These are phyloP conservation scores for Dendrolimus houi DNA, from an alignment of 2,888 invertebrate species.

Conservation along the genomic window DNA sequence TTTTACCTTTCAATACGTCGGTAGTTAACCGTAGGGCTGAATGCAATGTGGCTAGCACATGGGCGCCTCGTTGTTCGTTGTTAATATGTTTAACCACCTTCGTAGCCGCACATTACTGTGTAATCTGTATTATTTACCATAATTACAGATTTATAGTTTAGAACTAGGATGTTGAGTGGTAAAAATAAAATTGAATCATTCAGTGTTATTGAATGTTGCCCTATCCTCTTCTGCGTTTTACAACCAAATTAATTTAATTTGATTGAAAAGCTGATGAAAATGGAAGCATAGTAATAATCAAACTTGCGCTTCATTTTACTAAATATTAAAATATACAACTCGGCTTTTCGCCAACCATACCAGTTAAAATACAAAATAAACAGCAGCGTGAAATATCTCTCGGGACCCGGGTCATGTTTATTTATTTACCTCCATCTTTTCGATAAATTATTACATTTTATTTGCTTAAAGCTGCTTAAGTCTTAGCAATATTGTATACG, in stretches of 20 bases:
- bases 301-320: no score
- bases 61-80: constrained; percentile 25
- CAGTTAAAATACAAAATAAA: constrained; percentile 47
- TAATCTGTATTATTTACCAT: neutral
- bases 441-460: constrained; percentile 43
- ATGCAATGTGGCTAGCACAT: constrained; percentile 60
- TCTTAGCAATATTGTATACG: no score
- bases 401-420: constrained; percentile 39
- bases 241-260: no score
- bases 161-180: neutral
- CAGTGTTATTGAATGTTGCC: no score
- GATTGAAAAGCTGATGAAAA: no score
- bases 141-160: neutral
- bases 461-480: constrained; percentile 31
- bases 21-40: constrained; percentile 27
- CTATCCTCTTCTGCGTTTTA: no score
- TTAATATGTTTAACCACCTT: constrained; percentile 19
- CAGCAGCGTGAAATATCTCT: constrained; percentile 47
- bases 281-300: no score
- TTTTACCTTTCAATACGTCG: constrained; percentile 39
- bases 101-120: constrained; percentile 11
- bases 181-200: neutral
- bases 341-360: neutral
- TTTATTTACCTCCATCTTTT: constrained; percentile 43
- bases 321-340: neutral